phyloP scores from a whole-genome alignment of 2,888 invertebrate species.

The Tanytarsus gracilentus region DNA sequence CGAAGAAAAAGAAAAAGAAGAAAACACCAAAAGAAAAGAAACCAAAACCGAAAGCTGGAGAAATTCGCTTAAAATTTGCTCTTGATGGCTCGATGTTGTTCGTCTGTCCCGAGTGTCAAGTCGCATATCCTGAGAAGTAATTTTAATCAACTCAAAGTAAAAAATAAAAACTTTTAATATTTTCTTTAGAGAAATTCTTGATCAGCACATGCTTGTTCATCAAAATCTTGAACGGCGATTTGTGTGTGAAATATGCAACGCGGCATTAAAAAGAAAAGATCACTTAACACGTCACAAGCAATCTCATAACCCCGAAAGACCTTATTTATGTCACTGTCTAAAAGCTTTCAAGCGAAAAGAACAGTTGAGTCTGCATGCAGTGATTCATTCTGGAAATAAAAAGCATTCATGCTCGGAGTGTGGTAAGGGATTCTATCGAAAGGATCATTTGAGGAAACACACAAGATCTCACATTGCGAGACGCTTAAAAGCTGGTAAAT shows the following conservation, averaged over 20 bases:
- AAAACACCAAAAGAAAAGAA: conserved; percentile 64
- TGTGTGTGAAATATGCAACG: conserved; percentile 75
- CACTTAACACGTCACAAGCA: conserved; percentile 81
- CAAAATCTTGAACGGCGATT: conserved; percentile 57
- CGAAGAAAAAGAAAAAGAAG: conserved; percentile 73
- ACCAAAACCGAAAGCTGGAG: conserved; percentile 70
- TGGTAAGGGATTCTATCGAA: conserved; percentile 55
- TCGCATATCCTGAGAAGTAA: conserved; percentile 69
- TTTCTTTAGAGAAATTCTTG: conserved; percentile 53
- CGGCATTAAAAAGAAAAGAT: conserved; percentile 77
- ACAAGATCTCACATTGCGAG: conserved; percentile 75
- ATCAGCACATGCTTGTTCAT: conserved; percentile 75
- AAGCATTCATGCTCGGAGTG: conserved; percentile 57
- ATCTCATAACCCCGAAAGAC: conserved; percentile 79
- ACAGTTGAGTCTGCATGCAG: conserved; percentile 77
- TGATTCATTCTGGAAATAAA: conserved; percentile 83
- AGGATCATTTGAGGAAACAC: conserved; percentile 72
- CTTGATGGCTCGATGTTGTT: conserved; percentile 74
- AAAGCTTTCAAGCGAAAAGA: conserved; percentile 85
- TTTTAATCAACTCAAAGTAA: neutral
- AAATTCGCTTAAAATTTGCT: conserved; percentile 70
- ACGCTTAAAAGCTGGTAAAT: conserved; percentile 62
- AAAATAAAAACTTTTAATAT: neutral
- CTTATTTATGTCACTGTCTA: conserved; percentile 76
- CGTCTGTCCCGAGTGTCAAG: conserved; percentile 81